These are phyloP conservation scores for Schrankia costaestrigalis DNA, from an alignment of 2,888 invertebrate species.

Conservation along the genomic window DNA sequence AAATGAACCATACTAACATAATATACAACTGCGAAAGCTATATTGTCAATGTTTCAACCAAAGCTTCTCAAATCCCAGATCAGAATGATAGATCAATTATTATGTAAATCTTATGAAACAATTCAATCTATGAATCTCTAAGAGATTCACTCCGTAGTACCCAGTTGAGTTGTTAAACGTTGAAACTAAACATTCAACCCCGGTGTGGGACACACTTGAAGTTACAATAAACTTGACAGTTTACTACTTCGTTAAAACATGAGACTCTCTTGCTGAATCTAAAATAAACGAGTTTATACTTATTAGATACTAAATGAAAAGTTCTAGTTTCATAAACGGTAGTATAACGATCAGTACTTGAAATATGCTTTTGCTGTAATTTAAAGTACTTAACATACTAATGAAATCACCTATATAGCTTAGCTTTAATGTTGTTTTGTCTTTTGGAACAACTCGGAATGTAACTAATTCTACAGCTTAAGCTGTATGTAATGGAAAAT, in stretches of 20 bases:
- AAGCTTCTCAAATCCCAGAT: slow-evolving; percentile 2
- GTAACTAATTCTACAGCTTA: no score
- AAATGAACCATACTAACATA: no score
- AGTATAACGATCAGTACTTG: no score
- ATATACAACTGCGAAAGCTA: no score
- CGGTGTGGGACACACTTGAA: slow-evolving; percentile 20
- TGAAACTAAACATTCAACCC: slow-evolving; percentile 23
- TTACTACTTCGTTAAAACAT: slow-evolving; percentile 30
- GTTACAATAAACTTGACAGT: slow-evolving; percentile 31
- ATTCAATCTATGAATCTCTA: slow-evolving; percentile 13
- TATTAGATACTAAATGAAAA: slow-evolving; percentile 14
- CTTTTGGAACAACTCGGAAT: no score
- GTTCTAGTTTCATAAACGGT: slow-evolving; percentile 2
- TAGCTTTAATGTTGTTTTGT: no score
- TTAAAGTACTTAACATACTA: no score
- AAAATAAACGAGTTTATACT: slow-evolving; percentile 15
- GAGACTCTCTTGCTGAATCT: slow-evolving; percentile 12
- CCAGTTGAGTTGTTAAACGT: slow-evolving; percentile 26
- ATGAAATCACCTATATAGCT: no score
- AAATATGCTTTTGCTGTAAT: no score
- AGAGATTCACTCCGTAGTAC: slow-evolving; percentile 19
- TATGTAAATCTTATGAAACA: slow-evolving; percentile 9
- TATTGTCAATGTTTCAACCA: background rate
- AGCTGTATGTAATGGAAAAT: no score
- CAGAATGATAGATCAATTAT: slow-evolving; percentile 6